phyloP scores from a whole-genome alignment of 1,140 invertebrate genomes.

The Drosophila sp. region DNA sequence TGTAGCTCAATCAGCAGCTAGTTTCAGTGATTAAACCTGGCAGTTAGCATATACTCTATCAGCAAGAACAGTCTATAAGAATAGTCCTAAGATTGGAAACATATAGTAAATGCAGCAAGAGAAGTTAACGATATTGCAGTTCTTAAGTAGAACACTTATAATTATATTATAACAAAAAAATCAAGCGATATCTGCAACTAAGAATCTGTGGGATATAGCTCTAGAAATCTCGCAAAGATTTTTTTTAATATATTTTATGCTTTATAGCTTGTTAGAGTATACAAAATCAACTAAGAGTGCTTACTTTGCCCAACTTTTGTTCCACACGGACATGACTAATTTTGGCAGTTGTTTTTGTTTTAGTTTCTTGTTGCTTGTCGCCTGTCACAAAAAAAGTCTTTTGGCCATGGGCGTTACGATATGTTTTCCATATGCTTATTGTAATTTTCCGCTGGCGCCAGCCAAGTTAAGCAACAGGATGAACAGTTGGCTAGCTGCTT shows the following conservation, averaged over 20 bases:
- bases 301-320: slow-evolving; percentile 34
- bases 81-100: background rate
- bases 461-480: slow-evolving; percentile 27
- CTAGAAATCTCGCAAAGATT: no score
- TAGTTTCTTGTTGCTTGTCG: slow-evolving; percentile 31
- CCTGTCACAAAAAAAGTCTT: slow-evolving; percentile 23
- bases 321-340: slow-evolving; percentile 57
- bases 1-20: slow-evolving; percentile 9
- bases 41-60: background rate
- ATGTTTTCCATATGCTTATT: slow-evolving; percentile 66
- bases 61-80: background rate
- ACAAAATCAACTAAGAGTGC: background rate
- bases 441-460: slow-evolving; percentile 71
- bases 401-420: slow-evolving; percentile 58
- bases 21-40: background rate
- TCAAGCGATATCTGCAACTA: no score
- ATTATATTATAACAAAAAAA: no score
- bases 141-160: no score
- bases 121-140: no score
- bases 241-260: no score
- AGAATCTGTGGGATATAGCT: no score
- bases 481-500: slow-evolving; percentile 9
- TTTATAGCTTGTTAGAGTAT: slow-evolving; percentile 1
- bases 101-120: background rate
- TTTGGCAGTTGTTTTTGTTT: slow-evolving; percentile 41